Evolutionary conservation across 2,113 vertebrate species (phyloP).

Genomic region (Oncorhynchus clarkii): DNA sequence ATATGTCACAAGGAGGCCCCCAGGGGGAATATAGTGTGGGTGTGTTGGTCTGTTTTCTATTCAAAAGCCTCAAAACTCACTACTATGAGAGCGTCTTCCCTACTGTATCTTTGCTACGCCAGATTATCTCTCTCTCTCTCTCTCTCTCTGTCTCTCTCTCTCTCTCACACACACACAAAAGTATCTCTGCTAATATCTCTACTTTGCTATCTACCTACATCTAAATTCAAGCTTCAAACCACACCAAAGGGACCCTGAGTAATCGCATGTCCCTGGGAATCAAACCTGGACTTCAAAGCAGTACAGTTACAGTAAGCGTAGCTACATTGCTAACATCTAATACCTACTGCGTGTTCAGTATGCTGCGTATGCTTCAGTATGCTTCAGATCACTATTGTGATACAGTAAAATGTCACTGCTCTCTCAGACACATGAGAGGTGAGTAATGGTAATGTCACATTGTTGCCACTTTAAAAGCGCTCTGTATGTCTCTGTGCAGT

Average conservation of each 20-base stretch:
- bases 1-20: neutral
- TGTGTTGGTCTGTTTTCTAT: conserved; percentile 25
- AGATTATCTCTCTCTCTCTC: conserved; percentile 28
- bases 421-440: conserved; percentile 25
- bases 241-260: conserved; percentile 49
- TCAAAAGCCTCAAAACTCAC: neutral
- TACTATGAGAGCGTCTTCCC: conserved; percentile 23
- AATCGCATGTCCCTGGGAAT: conserved; percentile 27
- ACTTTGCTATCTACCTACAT: neutral
- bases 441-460: conserved; percentile 32
- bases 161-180: neutral
- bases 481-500: neutral
- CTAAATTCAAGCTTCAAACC: conserved; percentile 7
- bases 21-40: neutral
- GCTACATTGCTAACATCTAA: conserved; percentile 22
- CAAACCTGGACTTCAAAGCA: conserved; percentile 20
- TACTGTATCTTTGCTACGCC: conserved; percentile 3
- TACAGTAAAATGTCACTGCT: conserved; percentile 56
- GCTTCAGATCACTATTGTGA: conserved; percentile 45
- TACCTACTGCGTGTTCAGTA: conserved; percentile 23
- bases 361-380: conserved; percentile 43
- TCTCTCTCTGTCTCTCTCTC: conserved; percentile 16
- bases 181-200: neutral
- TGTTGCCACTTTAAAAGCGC: conserved; percentile 30
- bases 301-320: conserved; percentile 22